A percentile compares a stretch with the other conserved stretches of the same genome.
phyloP scores from a whole-genome alignment of 2,888 invertebrate genomes.

The Nomada goodeniana region DNA sequence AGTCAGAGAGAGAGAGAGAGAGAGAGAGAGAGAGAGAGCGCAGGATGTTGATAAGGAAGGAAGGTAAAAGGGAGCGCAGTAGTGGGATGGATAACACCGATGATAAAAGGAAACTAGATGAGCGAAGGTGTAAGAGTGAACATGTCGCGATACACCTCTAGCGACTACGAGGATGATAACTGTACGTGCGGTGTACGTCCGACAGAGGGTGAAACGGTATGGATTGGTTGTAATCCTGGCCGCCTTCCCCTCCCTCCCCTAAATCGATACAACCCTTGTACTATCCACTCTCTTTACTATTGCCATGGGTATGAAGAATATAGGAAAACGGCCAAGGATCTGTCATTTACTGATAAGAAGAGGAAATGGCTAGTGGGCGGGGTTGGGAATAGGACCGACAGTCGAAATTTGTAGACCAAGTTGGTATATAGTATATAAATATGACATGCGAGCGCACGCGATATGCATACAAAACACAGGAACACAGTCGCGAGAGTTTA shows the following conservation, averaged over 20 bases:
- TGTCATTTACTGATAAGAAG: conserved; percentile 68
- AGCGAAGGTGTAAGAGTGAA: conserved; percentile 11
- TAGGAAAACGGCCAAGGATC: conserved; percentile 69
- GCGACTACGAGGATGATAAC: conserved; percentile 12
- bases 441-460: conserved; percentile 30
- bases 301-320: conserved; percentile 77
- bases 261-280: conserved; percentile 77
- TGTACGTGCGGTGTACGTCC: conserved; percentile 66
- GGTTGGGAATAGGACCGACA: conserved; percentile 50
- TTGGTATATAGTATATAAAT: conserved; percentile 49
- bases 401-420: conserved; percentile 53
- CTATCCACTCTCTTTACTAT: conserved; percentile 81
- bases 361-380: conserved; percentile 46
- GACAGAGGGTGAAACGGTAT: conserved; percentile 67
- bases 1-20: background rate
- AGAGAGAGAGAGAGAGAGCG: background rate
- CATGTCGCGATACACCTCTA: conserved; percentile 6
- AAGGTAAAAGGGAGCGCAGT: background rate
- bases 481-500: conserved; percentile 43
- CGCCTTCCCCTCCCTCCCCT: conserved; percentile 62
- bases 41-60: background rate
- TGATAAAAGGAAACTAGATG: background rate
- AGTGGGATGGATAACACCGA: conserved; percentile 30
- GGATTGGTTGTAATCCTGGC: conserved; percentile 67
- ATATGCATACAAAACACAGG: conserved; percentile 39